Evolutionary conservation across 2,797 vertebrate genomes (phyloP).

Genomic region (Chromis chromis): DNA sequence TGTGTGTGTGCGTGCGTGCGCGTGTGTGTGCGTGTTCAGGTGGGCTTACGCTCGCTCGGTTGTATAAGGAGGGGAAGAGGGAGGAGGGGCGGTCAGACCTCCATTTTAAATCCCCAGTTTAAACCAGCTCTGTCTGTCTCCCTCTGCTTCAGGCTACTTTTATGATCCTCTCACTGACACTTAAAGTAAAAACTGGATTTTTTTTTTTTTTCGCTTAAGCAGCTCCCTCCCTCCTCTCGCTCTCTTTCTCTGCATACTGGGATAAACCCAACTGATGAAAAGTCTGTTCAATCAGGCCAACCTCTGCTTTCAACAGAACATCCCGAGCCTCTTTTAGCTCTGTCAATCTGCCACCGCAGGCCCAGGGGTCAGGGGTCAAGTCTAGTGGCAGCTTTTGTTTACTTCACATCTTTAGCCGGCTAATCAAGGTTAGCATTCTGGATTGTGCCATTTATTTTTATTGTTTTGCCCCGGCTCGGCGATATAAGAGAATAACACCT

Average conservation of each 20-base stretch:
- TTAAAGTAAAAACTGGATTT: conserved; percentile 60
- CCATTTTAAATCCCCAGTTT: conserved; percentile 80
- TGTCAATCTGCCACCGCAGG: conserved; percentile 12
- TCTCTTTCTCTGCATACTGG: background rate
- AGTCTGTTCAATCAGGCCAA: conserved; percentile 23
- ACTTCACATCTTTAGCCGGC: conserved; percentile 34
- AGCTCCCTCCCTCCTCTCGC: background rate
- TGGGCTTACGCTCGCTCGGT: conserved; percentile 56
- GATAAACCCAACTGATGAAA: conserved; percentile 45
- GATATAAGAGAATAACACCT: conserved; percentile 47
- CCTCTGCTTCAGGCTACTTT: conserved; percentile 69
- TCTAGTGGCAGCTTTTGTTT: conserved; percentile 26
- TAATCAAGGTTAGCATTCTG: conserved; percentile 53
- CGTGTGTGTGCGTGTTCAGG: conserved; percentile 53
- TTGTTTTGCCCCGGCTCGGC: conserved; percentile 45
- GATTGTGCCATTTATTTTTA: conserved; percentile 39
- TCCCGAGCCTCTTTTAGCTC: conserved; percentile 8
- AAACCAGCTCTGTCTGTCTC: conserved; percentile 73
- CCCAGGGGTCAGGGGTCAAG: conserved; percentile 32
- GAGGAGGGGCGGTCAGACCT: conserved; percentile 69
- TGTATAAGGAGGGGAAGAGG: conserved; percentile 56
- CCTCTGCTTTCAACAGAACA: conserved; percentile 12
- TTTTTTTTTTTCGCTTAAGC: conserved; percentile 38
- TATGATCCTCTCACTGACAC: conserved; percentile 75
- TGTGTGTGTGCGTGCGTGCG: conserved; percentile 29